These are phyloP conservation scores for Siderastrea radians DNA, from an alignment of 92 coral and sea anemone genomes.

Conservation along the genomic window DNA sequence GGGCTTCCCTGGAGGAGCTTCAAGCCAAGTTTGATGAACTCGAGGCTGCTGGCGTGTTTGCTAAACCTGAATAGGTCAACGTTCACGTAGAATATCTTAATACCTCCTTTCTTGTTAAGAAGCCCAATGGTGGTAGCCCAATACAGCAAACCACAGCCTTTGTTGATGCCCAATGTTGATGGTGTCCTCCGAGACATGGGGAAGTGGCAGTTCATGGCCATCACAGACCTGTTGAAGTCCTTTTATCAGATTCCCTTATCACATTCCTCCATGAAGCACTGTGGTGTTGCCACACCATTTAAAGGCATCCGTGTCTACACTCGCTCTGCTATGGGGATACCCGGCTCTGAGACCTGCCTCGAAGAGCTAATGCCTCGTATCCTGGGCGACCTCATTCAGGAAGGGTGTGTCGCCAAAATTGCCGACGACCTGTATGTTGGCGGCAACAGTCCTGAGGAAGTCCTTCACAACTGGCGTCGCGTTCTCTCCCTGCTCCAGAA, in stretches of 20 bases:
- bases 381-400: conserved; percentile 57
- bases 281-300: too few species aligned
- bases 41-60: conserved; percentile 48
- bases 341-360: conserved; percentile 51
- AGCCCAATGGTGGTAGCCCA: too few species aligned
- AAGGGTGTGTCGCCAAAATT: conserved; percentile 30
- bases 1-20: conserved; percentile 49
- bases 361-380: neutral
- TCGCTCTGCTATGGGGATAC: conserved; percentile 38
- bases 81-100: too few species aligned
- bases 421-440: conserved; percentile 39
- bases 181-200: too few species aligned
- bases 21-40: conserved; percentile 54
- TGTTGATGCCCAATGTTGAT: too few species aligned
- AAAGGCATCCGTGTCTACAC: too few species aligned
- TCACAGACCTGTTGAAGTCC: too few species aligned
- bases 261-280: too few species aligned
- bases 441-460: conserved; percentile 14
- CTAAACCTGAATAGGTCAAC: conserved; percentile 18
- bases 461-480: conserved; percentile 39
- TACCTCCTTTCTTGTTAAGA: too few species aligned
- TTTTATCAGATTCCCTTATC: too few species aligned
- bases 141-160: too few species aligned
- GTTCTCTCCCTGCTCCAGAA: conserved; percentile 30
- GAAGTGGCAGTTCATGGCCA: too few species aligned